Evolutionary conservation across 2,888 invertebrate genomes (phyloP).

Genomic region (Orchesella flavescens): DNA sequence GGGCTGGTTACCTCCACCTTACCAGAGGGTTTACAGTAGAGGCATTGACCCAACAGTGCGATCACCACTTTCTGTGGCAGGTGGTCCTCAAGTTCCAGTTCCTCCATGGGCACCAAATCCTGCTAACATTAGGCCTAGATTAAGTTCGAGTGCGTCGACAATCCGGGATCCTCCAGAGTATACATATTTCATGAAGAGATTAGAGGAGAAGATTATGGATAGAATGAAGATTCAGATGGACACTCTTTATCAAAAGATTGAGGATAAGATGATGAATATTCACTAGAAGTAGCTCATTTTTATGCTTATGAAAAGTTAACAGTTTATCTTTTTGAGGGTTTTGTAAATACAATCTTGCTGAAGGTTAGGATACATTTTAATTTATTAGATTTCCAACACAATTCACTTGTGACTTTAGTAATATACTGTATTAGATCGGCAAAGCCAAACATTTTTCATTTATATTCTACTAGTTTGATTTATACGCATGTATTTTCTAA

Average conservation of each 20-base stretch:
- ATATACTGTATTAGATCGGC: too few species aligned
- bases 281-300: background rate
- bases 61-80: background rate
- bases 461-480: too few species aligned
- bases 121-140: background rate
- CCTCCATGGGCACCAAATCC: conserved; percentile 4
- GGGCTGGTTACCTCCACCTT: conserved; percentile 42
- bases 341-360: too few species aligned
- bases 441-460: too few species aligned
- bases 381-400: too few species aligned
- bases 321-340: too few species aligned
- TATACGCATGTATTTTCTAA: too few species aligned
- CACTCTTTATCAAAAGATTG: conserved; percentile 67
- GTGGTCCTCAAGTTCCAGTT: conserved; percentile 20
- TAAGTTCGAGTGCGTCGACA: background rate
- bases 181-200: conserved; percentile 62
- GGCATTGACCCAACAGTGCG: conserved; percentile 3
- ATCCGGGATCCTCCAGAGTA: conserved; percentile 56
- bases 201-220: conserved; percentile 71
- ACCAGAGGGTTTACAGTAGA: conserved; percentile 37
- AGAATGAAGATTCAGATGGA: conserved; percentile 71
- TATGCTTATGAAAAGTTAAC: too few species aligned
- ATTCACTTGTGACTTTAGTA: too few species aligned
- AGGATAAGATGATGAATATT: conserved; percentile 64
- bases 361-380: too few species aligned